Evolutionary conservation across 2,888 invertebrate species (phyloP).

Genomic region (Clepsis dumicolana): DNA sequence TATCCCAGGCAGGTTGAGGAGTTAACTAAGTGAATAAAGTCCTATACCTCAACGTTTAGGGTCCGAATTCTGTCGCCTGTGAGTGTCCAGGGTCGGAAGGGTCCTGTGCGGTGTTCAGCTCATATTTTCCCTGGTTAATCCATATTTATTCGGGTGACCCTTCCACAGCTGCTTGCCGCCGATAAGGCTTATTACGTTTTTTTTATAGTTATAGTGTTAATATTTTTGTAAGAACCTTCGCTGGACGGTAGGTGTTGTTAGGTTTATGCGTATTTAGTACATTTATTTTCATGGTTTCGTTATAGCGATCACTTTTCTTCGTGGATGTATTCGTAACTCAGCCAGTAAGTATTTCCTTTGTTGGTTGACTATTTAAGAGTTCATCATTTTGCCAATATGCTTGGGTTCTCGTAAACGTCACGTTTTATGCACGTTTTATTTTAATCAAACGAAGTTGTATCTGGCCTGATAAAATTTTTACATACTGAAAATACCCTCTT

Average conservation of each 20-base stretch:
- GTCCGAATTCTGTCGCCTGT: slow-evolving; percentile 12
- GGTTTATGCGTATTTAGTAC: slow-evolving; percentile 40
- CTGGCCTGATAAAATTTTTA: no score
- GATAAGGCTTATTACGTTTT: slow-evolving; percentile 60
- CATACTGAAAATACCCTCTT: no score
- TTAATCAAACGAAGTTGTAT: no score
- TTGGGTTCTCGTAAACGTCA: not conserved
- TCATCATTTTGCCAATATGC: not conserved
- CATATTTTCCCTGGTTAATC: slow-evolving; percentile 77
- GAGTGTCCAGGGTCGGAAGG: slow-evolving; percentile 53
- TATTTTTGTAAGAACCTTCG: slow-evolving; percentile 56
- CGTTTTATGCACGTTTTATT: not conserved
- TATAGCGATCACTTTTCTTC: slow-evolving; percentile 18
- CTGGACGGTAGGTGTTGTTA: slow-evolving; percentile 29
- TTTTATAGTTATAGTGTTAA: slow-evolving; percentile 69
- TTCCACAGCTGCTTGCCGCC: slow-evolving; percentile 63
- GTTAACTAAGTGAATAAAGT: slow-evolving; percentile 1
- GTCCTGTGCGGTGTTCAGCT: slow-evolving; percentile 59
- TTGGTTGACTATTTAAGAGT: not conserved
- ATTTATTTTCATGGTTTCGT: slow-evolving; percentile 40
- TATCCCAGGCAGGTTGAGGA: not conserved
- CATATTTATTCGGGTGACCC: slow-evolving; percentile 81
- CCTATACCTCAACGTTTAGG: not conserved
- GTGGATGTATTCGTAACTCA: slow-evolving; percentile 5
- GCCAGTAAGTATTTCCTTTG: not conserved